Conservation (phyloP, 1,140 invertebrate genomes). For the Acromyrmex heyeri region DNA sequence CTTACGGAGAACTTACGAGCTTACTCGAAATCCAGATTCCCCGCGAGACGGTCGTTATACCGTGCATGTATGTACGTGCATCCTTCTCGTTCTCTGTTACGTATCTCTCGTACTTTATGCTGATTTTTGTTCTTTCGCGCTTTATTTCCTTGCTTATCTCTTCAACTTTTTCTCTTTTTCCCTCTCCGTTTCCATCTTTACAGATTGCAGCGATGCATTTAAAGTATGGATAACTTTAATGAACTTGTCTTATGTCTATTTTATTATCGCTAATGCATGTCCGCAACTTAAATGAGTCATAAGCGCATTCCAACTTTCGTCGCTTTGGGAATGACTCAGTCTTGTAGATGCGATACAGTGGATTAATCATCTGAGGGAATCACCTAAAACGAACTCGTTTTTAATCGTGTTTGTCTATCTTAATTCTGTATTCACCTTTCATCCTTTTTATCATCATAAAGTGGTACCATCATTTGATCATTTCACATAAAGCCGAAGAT, state of each 20-base stretch:
- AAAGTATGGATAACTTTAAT: neutral
- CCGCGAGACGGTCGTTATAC: conserved; percentile 42
- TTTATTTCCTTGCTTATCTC: neutral
- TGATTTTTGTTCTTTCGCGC: neutral
- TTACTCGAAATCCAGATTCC: conserved; percentile 73
- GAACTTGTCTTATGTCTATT: neutral
- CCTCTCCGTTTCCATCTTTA: neutral
- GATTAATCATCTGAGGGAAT: conserved; percentile 18
- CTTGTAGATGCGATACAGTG: neutral
- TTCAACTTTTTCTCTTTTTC: neutral
- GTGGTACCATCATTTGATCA: neutral
- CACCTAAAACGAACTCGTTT: conserved; percentile 37
- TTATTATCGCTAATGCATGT: neutral
- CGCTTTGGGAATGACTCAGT: neutral
- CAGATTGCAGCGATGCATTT: neutral
- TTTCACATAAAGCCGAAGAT: neutral
- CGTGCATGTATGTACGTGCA: neutral
- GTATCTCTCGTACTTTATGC: neutral
- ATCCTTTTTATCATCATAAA: neutral
- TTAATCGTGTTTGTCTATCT: conserved; percentile 32
- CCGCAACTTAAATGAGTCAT: neutral
- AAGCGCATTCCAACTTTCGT: neutral
- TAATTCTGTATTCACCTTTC: neutral
- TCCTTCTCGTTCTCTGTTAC: conserved; percentile 6
- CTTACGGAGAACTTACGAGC: conserved; percentile 67